Base-by-base conservation (phyloP, 2,113 vertebrate species). In the Sander lucioperca region DNA sequence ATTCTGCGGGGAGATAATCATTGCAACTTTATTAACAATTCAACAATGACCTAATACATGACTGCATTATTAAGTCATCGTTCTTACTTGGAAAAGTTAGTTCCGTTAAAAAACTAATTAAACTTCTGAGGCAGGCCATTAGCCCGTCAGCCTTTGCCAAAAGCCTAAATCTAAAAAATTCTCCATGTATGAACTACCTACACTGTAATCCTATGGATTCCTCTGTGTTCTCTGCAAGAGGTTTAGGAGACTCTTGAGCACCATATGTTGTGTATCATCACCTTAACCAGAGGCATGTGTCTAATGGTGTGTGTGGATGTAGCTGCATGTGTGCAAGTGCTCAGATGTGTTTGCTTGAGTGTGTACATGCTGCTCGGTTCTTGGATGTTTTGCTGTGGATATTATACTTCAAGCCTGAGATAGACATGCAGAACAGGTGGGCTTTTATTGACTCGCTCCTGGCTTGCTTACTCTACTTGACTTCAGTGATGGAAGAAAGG, bases 241-340 rank as follows among this genome's bases (percentile, higher is more conserved):
- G 25, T 80, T 85, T 80, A 74, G 62, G 79, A 79, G 78, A 56
- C 59, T 86, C 74, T 79, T 9, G 19, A 76, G 70, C 50, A 9
- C 88, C 91, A 93, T 86, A 91, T 93, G 91, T 76, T 89, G 85
- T 82, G 91, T 79, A 81, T 91, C 86, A 85, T 84, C 89, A 86
- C 87, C 89, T 86, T 88, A 88, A 92, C 88, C 80, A 77, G 83
- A 88, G 83, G 88, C 91, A 91, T 86, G 88, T 89, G 91, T 87
- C 67, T 70, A 73, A 75, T 70, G 43, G 66, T 64, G 88, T 74
- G 79, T 72, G 64, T 47, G 62, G 59, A 58, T 72, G 75, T 15
- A 39, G 33, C 25, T 65, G 64, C 47, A 50, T 74, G 74, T 66
- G 74, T 74, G 33, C 33, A 30, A 56, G 72, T 9, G 73, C 84